Evolutionary conservation across 2,888 invertebrate species (phyloP).

Genomic region (Girardia tigrina): DNA sequence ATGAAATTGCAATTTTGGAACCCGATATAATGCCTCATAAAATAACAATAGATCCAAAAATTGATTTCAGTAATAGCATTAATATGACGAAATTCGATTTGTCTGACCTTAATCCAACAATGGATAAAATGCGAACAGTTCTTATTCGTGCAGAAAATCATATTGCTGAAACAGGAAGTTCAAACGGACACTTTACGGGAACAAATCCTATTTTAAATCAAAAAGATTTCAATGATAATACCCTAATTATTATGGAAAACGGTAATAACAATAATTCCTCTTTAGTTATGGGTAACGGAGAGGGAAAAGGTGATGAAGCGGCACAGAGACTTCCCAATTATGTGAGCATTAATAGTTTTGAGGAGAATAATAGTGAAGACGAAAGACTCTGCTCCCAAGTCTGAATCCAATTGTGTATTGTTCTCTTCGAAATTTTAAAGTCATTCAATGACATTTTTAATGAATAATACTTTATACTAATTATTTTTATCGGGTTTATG

Average conservation of each 20-base stretch:
- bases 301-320: neutral
- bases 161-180: neutral
- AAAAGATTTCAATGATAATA: neutral
- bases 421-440: too few species aligned
- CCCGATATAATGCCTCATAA: neutral
- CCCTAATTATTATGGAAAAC: neutral
- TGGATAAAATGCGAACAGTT: neutral
- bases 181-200: neutral
- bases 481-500: too few species aligned
- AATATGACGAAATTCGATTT: neutral
- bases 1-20: neutral
- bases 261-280: neutral
- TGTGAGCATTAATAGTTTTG: neutral
- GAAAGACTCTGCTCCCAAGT: constrained; percentile 7
- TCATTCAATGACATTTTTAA: too few species aligned
- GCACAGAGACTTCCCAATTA: neutral
- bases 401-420: too few species aligned
- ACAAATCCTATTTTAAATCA: neutral
- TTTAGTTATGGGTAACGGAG: neutral
- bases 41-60: neutral
- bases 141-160: neutral
- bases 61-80: neutral
- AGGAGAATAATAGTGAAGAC: constrained; percentile 14
- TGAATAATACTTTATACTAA: too few species aligned
- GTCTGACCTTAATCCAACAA: neutral